Conservation (phyloP, 2,797 vertebrate species). For the Falco naumanni region DNA sequence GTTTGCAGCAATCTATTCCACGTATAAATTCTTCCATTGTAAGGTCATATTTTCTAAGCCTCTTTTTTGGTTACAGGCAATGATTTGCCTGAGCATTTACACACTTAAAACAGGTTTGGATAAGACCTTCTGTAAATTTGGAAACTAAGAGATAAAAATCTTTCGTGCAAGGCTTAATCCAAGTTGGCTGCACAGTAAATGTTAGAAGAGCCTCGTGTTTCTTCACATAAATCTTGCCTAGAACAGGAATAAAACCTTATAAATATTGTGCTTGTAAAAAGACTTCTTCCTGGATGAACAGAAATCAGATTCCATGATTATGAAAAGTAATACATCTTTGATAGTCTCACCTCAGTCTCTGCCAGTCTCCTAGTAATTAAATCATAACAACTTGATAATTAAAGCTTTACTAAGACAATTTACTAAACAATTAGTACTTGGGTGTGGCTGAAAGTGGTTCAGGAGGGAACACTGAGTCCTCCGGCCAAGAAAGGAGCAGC, state of each 20-base stretch:
- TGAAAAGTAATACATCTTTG: neutral
- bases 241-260: constrained; percentile 14
- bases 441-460: neutral
- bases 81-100: constrained; percentile 20
- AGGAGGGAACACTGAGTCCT: neutral
- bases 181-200: constrained; percentile 8
- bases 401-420: neutral
- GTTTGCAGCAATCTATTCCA: neutral
- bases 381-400: constrained; percentile 8
- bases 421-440: constrained; percentile 43
- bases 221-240: constrained; percentile 14
- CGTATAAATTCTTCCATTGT: neutral
- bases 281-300: neutral
- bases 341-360: neutral
- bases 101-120: constrained; percentile 8
- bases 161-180: constrained; percentile 25
- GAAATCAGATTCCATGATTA: neutral
- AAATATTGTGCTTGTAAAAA: constrained; percentile 25
- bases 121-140: constrained; percentile 49
- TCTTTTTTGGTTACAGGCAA: neutral
- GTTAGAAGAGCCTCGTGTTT: neutral
- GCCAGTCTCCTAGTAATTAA: neutral
- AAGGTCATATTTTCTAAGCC: constrained; percentile 1
- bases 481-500: neutral
- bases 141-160: constrained; percentile 40